Evolutionary conservation across 2,888 invertebrate genomes (phyloP).

Genomic region (Creontiades dilutus): DNA sequence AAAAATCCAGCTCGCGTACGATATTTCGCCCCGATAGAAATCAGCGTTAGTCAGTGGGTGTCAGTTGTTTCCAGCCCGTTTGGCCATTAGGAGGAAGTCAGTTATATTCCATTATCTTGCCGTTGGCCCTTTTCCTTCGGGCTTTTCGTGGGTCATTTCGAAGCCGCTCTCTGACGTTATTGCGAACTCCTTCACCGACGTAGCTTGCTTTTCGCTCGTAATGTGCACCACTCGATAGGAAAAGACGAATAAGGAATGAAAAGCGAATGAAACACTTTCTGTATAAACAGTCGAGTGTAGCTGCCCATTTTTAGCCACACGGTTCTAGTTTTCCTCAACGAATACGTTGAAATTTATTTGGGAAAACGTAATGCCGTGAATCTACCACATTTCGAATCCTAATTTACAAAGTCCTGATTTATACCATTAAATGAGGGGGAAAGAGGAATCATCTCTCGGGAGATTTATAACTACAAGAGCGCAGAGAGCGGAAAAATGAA

Average conservation of each 20-base stretch:
- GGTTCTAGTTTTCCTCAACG: too few relatives aligned
- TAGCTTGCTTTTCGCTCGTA: conserved; percentile 21
- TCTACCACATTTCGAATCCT: neutral
- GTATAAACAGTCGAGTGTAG: neutral
- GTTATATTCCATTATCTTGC: conserved; percentile 48
- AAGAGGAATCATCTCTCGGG: too few relatives aligned
- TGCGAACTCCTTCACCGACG: neutral
- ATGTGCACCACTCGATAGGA: conserved; percentile 12
- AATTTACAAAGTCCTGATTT: too few relatives aligned
- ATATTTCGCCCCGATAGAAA: conserved; percentile 30
- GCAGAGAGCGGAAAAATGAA: too few relatives aligned
- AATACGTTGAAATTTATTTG: too few relatives aligned
- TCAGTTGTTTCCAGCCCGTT: conserved; percentile 62
- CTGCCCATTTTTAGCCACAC: too few relatives aligned
- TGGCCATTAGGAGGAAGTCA: conserved; percentile 59
- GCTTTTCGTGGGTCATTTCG: conserved; percentile 21
- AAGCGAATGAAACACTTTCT: neutral
- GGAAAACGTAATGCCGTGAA: neutral
- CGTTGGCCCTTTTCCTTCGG: conserved; percentile 19
- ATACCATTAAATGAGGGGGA: too few relatives aligned
- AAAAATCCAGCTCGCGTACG: conserved; percentile 35
- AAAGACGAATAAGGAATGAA: neutral
- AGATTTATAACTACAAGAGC: too few relatives aligned
- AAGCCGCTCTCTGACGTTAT: conserved; percentile 2
- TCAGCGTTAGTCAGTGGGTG: conserved; percentile 48